phyloP scores from a whole-genome alignment of 2,888 invertebrate genomes.

The Chymomyza procnemis region DNA sequence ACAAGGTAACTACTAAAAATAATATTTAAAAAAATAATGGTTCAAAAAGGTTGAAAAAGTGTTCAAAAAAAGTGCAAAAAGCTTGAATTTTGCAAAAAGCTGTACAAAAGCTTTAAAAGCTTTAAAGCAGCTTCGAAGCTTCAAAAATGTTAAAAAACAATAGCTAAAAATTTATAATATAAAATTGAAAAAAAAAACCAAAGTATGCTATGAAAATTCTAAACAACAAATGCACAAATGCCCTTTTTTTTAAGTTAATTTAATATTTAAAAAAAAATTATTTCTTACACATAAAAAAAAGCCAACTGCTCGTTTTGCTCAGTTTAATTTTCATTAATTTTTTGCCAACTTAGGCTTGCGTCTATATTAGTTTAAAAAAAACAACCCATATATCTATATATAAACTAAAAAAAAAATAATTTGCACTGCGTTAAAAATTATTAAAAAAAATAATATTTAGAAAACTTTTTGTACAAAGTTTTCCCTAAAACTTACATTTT shows the following conservation, averaged over 20 bases:
- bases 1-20: slow-evolving; percentile 53
- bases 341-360: slow-evolving; percentile 67
- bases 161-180: slow-evolving; percentile 48
- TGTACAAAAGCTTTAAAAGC: too few relatives aligned
- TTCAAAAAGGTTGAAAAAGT: slow-evolving; percentile 75
- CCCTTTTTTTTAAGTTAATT: slow-evolving; percentile 43
- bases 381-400: slow-evolving; percentile 10
- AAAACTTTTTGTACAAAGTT: slow-evolving; percentile 1
- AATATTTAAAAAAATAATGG: slow-evolving; percentile 47
- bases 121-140: too few relatives aligned
- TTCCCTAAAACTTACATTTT: slow-evolving; percentile 1
- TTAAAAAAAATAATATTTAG: slow-evolving; percentile 28
- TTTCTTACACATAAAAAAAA: slow-evolving; percentile 17
- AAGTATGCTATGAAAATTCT: slow-evolving; percentile 63
- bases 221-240: slow-evolving; percentile 68
- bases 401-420: slow-evolving; percentile 43
- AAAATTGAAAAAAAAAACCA: slow-evolving; percentile 38
- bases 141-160: slow-evolving; percentile 76
- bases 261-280: slow-evolving; percentile 22
- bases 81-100: too few relatives aligned
- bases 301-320: not conserved
- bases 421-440: slow-evolving; percentile 53
- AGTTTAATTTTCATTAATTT: slow-evolving; percentile 36
- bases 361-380: slow-evolving; percentile 40
- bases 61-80: too few relatives aligned